Evolutionary conservation across 2,113 vertebrate genomes (phyloP), one percentile per base, ranked within the genome.

Genomic region (Archilochus colubris): DNA sequence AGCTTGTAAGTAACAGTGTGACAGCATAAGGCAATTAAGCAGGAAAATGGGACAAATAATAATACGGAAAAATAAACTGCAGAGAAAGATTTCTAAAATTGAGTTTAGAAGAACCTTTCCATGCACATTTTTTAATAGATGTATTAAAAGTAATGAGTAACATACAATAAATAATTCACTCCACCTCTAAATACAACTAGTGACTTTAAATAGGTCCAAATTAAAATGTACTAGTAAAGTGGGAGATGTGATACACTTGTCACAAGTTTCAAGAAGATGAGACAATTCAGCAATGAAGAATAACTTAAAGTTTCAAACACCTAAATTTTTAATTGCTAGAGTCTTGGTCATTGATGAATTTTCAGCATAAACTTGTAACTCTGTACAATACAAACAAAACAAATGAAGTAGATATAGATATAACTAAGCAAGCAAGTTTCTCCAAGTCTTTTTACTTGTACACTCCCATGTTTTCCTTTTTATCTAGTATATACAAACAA

Each of bases 401-500:
- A 2, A 79, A 66, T 74, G 16, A 88, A 70, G 22, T 14, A 88
- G 24, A 31, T 70, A 74, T 5, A 94, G 44, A 68, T 36, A 62
- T 48, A 92, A 81, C 23, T 55, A 22, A 88, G 46, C 18, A 92
- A 91, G 74, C 53, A 92, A 61, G 78, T 88, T 89, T 72, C 43
- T 55, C 54, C 24, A 67, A 8, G 24, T 86, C 31, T 54, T 73
- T 86, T 76, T 81, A 53, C 59, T 72, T 85, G 55, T 67, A 76
- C 48, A 91, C 20, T 9, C n/a, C 36, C 18, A 72, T 86, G 74
- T 51, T 63, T 94, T 89, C 62, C 40, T 88, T 91, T 83, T 89
- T 80, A 92, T 94, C 62, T 92, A 74, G n/a, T 61, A 80, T 62
- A 91, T 72, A 64, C 20, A 95, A 96, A 96, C 89, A 91, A n/a